Percentiles rank a stretch among this genome's conserved stretches.
phyloP scores from a whole-genome alignment of 1,140 invertebrate genomes.

The Drosophila sechellia region DNA sequence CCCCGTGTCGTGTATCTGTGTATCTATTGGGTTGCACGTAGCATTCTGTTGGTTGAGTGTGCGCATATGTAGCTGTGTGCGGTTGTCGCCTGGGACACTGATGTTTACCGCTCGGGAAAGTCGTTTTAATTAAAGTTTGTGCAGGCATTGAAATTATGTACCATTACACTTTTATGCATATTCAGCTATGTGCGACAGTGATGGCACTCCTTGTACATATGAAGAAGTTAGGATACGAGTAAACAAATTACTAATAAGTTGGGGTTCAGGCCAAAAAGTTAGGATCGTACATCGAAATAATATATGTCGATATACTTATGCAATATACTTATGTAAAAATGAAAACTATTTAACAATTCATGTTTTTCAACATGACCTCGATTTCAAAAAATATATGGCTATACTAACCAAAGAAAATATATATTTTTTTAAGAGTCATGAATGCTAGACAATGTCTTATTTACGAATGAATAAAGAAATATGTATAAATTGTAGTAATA shows the following conservation, averaged over 20 bases:
- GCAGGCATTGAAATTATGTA: slow-evolving; percentile 72
- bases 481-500: not conserved
- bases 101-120: slow-evolving; percentile 68
- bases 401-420: too few species aligned
- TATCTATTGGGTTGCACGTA: slow-evolving; percentile 19
- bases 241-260: not conserved
- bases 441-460: too few species aligned
- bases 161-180: slow-evolving; percentile 48
- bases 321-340: too few species aligned
- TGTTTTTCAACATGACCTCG: too few species aligned
- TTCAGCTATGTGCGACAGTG: slow-evolving; percentile 15
- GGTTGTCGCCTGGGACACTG: slow-evolving; percentile 40
- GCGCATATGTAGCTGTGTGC: not conserved
- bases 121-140: slow-evolving; percentile 80
- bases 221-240: not conserved
- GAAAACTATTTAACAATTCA: too few species aligned
- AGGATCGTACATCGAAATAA: too few species aligned
- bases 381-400: too few species aligned
- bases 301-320: too few species aligned
- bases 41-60: not conserved
- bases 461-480: too few species aligned
- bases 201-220: not conserved
- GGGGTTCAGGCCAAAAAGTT: too few species aligned
- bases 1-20: slow-evolving; percentile 46
- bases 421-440: too few species aligned